These are phyloP conservation scores for Leucania comma DNA, from an alignment of 2,888 invertebrate genomes.

Conservation along the genomic window DNA sequence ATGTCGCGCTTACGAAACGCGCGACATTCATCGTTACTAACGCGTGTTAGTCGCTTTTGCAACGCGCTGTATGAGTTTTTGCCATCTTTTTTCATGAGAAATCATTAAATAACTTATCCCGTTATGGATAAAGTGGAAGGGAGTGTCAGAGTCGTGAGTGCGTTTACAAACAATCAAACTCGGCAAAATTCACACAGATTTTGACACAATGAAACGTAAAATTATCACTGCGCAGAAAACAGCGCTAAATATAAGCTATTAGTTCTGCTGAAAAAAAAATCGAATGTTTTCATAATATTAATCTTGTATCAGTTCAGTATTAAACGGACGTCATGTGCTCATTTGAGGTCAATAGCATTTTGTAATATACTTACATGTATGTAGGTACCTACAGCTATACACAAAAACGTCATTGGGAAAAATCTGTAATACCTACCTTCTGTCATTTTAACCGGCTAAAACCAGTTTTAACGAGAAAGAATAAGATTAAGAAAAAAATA, in stretches of 20 bases:
- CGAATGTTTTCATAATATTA: constrained; percentile 19
- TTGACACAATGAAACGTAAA: background rate
- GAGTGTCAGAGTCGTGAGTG: no score
- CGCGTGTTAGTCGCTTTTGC: no score
- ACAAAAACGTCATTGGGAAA: constrained; percentile 24
- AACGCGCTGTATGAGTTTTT: no score
- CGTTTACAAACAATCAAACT: no score
- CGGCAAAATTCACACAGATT: no score
- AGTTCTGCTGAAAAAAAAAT: constrained; percentile 16
- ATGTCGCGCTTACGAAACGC: no score
- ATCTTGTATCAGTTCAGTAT: background rate
- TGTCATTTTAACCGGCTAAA: constrained; percentile 2
- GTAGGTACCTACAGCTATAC: background rate
- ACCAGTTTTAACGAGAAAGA: background rate
- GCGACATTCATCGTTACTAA: no score
- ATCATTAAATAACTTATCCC: no score
- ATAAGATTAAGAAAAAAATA: background rate
- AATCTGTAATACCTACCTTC: background rate
- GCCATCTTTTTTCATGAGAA: no score
- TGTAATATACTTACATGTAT: background rate
- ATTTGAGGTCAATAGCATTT: constrained; percentile 26
- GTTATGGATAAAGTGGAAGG: no score
- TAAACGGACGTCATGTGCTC: background rate
- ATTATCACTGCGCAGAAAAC: background rate
- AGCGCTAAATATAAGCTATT: no score